Evolutionary conservation across 2,113 vertebrate genomes (phyloP), one percentile per base, ranked within the genome.

Genomic region (Cettia cetti): DNA sequence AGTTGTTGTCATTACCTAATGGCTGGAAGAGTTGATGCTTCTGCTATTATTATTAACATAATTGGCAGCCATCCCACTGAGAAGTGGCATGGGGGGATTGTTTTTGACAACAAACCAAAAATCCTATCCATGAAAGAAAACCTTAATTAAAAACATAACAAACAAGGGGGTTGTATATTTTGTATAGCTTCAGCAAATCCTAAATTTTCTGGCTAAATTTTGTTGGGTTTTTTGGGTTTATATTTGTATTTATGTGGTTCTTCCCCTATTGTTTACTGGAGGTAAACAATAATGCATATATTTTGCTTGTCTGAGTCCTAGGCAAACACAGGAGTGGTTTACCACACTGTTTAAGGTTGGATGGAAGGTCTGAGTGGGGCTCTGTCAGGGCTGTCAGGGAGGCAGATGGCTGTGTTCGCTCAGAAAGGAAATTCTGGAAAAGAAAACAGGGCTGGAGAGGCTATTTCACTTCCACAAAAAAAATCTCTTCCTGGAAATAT

Each of bases 321-420:
- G 84, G 86, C 63, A 98, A 97, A 0, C 97, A 97, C 0, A 98
- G 97, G 74, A 98, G 93, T 45, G 98, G 94, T 93, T 98, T 98
- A 59, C 94, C 89, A 90, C 95, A 97, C 31, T 98, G 96, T 77
- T 98, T 97, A 95, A 98, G 97, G 83, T 95, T 96, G 6, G 98
- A 89, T 3, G 96, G 96, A 80, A 98, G 95, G 82, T 98, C 96
- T 69, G 27, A 97, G 87, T 6, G 45, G 40, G 39, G 15, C 24
- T 65, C 35, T 5, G 10, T 44, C 64, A 76, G 9, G 6, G 97
- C 95, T 1, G 97, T 97, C 80, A 98, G 91, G 92, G 98, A 98
- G 93, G 98, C 92, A 1, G 97, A 97, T 82, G 97, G 97, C 44
- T 97, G 82, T 4, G 89, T 95, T 81, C 84, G 94, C 47, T 97